A percentile compares a stretch with the other conserved stretches of the same genome.
phyloP scores from a whole-genome alignment of 1,140 invertebrate species.

The Habropoda laboriosa region DNA sequence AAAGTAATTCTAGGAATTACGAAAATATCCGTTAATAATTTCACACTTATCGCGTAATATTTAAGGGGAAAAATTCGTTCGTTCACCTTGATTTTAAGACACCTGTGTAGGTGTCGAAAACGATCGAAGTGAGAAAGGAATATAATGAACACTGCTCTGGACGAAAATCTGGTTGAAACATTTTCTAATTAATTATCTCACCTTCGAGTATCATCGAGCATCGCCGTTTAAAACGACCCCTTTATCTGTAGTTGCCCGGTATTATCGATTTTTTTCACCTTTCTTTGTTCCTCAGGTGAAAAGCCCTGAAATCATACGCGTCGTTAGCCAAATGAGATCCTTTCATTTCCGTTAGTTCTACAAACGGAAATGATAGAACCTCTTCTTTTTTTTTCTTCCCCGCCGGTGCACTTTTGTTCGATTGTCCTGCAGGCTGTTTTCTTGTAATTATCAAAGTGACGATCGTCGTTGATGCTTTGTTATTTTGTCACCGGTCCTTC shows the following conservation, averaged over 20 bases:
- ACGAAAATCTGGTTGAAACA: background rate
- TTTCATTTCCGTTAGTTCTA: slow-evolving; percentile 34
- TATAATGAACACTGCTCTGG: background rate
- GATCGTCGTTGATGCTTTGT: background rate
- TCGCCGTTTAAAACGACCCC: slow-evolving; percentile 27
- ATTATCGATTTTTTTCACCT: slow-evolving; percentile 38
- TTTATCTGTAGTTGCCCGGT: slow-evolving; percentile 40
- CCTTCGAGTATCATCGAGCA: background rate
- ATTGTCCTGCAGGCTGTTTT: slow-evolving; percentile 21
- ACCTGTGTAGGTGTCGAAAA: too few species aligned
- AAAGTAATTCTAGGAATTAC: too few species aligned
- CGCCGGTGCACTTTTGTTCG: slow-evolving; percentile 3
- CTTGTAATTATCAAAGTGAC: slow-evolving; percentile 14
- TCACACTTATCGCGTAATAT: too few species aligned
- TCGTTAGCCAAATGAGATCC: slow-evolving; percentile 56
- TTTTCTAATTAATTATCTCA: slow-evolving; percentile 1
- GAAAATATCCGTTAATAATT: too few species aligned
- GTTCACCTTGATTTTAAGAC: too few species aligned
- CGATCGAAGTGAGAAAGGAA: background rate
- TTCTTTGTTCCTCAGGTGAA: slow-evolving; percentile 25
- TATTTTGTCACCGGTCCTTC: too few species aligned
- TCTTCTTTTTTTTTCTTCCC: too few species aligned
- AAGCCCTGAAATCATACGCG: slow-evolving; percentile 49
- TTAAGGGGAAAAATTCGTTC: too few species aligned
- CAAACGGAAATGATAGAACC: slow-evolving; percentile 20